phyloP scores from a whole-genome alignment of 2,113 vertebrate genomes.

The rat (Rattus norvegicus) region DNA sequence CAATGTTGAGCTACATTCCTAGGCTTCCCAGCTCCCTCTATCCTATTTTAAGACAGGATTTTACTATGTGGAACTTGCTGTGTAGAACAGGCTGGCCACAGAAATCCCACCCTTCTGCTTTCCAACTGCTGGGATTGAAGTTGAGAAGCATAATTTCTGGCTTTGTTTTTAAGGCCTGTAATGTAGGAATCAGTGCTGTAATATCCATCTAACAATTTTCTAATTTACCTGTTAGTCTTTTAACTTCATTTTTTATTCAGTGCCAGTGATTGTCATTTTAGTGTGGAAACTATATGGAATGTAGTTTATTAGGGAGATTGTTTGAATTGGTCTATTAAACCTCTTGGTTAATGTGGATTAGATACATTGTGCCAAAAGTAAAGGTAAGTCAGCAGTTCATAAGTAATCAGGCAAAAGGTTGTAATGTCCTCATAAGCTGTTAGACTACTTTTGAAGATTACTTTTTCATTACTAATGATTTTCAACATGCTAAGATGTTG shows the following conservation, averaged over 20 bases:
- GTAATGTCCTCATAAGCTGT: not conserved
- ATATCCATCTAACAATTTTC: not conserved
- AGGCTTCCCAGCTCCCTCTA: not conserved
- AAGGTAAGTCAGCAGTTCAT: slow-evolving; percentile 25
- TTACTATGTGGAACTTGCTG: not conserved
- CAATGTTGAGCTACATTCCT: not conserved
- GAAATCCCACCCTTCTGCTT: not conserved
- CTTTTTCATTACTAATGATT: slow-evolving; percentile 54
- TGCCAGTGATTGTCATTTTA: not conserved
- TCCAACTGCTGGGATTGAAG: not conserved
- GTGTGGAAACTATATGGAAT: not conserved
- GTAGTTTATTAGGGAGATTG: not conserved
- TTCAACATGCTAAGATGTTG: slow-evolving; percentile 23
- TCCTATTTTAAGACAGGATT: not conserved
- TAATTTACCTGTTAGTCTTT: not conserved
- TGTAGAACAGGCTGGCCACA: not conserved
- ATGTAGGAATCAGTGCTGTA: not conserved
- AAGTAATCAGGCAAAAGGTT: slow-evolving; percentile 28
- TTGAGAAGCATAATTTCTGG: no score
- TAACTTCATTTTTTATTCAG: not conserved
- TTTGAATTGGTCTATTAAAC: slow-evolving; percentile 18
- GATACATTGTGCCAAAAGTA: slow-evolving; percentile 16
- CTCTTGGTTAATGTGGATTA: not conserved
- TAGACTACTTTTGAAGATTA: not conserved
- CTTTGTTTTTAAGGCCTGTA: not conserved